Base-by-base conservation (phyloP, 2,888 invertebrate species). In the Baccha elongata region DNA sequence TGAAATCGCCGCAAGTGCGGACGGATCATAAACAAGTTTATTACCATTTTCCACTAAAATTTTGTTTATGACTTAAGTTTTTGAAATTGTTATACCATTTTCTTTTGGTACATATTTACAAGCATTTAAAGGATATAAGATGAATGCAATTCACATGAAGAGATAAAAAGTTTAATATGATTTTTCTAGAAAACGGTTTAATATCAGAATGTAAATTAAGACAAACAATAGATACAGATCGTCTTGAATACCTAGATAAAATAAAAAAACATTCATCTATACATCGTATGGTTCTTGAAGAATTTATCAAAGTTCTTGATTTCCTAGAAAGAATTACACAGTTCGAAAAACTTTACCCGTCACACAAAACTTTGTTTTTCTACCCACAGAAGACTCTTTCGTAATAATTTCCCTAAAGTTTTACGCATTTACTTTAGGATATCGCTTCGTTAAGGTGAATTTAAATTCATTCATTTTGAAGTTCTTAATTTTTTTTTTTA, bases 11-110 rank as follows among this genome's bases (percentile, higher is more conserved):
- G n/a, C n/a, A n/a, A n/a, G 15, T 10, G 15, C 42, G 29, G 29
- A 15, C 6, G 55, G 52, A 69, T 81, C 80, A 75, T 81, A 81
- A 81, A 81, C 74, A 75, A 75, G 64, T 81, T 81, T 75, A 81
- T 75, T 65, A 60, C 65, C 52, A 64, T 44, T 58, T 35, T 32
- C 42, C 58, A 40, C 48, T 64, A 42, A 75, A 75, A 64, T 75
- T 69, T 75, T 71, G 69, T 81, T 81, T 81, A 81, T 65, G 74
- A 75, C 60, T 32, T 7, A 74, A 75, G 64, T 71, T 81, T 52
- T 65, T 42, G 15, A 55, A 68, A 64, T 55, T 62, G 62, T 42
- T 67, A 26, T 50, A 48, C n/a, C 26, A 58, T 69, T 69, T 64
- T 52, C 58, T 19, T 23, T 8, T 37, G 3, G 1, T 21, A 19